Evolutionary conservation across 2,797 vertebrate genomes (phyloP), one percentile per base, ranked within the genome.

Genomic region (Numenius phaeopus): DNA sequence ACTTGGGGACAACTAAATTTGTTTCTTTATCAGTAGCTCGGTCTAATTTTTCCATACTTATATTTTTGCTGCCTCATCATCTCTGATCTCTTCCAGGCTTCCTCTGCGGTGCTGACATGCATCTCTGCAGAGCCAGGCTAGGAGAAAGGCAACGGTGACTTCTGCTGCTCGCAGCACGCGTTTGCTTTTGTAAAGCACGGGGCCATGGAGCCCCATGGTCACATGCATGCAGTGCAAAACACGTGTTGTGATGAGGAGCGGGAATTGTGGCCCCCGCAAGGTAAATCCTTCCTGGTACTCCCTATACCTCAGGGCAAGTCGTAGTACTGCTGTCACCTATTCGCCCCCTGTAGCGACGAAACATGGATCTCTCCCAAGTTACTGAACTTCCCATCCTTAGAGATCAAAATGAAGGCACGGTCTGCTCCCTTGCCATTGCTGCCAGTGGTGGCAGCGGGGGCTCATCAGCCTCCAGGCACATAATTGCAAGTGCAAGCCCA

Each of bases 91-190:
- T 84, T 55, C 10, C 11, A 27, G 26, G 40, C 30, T 87, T 70
- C 47, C 62, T 70, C 39, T 0, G 0, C 0, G 3, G 30, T 64
- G 89, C 61, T 80, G 73, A 50, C 11, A 14, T 2, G 30, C 3
- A 20, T 49, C 57, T 87, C 2, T 1, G 52, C 42, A 89, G n/a
- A 87, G 15, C 29, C 72, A 57, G 67, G n/a, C 39, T 20, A 27
- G 37, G 39, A 89, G 81, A 81, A 81, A 79, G 55, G 44, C 34
- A 47, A 30, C 0, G 3, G 34, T 52, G 65, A 58, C 55, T 85
- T 55, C 76, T 86, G 47, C 32, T 3, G 8, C 23, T 67, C 2
- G 1, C 49, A 39, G 23, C 0, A 1, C 16, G 50, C 39, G 10
- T 6, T 24, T 27, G 34, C 17, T 71, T 64, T 49, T 30, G 29